Base-by-base conservation (phyloP, 1,140 invertebrate species). In the Drosophila cardini region DNA sequence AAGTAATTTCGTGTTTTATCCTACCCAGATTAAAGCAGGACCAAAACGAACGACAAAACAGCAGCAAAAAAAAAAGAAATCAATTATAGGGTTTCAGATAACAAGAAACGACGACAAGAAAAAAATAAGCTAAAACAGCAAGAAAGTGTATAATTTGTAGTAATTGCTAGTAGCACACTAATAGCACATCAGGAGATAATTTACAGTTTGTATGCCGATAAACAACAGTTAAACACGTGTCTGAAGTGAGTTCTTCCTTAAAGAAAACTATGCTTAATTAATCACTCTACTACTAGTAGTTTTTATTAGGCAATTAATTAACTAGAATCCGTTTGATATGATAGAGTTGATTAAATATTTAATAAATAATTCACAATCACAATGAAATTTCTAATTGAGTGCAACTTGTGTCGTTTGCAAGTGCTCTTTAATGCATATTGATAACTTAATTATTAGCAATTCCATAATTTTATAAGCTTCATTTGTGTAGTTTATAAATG, bases 11-110 rank as follows among this genome's bases (percentile, higher is more conserved):
- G 21, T 61, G 46, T 43, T 40, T 61, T 69, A 46, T 26, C 21
- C 36, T 21, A 15, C 45, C 30, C 43, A 68, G 53, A 67, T 67
- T 63, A 63, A 52, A 42, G 60, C 21, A n/a, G n/a, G 11, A 3
- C 45, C 18, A 38, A 40, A 62, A 13, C 8, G 34, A 60, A 52
- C 7, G n/a, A 52, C 11, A 63, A 10, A 48, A 38, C 57, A 34
- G 48, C 21, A 18, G n/a, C 45, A n/a, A 38, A 32, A 63, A 10
- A 48, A 13, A 52, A 58, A 34, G 38, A 61, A 62, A 62, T 62
- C 60, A 62, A 62, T 62, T 62, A 62, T 48, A 40, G 15, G 46
- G 60, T 52, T 62, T 62, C 60, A 55, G 48, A 50, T 62, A 50
- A 38, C 60, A 26, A 50, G 34, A 26, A 43, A 52, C 4, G 36